phyloP scores from a whole-genome alignment of 2,797 vertebrate species.

The Acanthiza pusilla region DNA sequence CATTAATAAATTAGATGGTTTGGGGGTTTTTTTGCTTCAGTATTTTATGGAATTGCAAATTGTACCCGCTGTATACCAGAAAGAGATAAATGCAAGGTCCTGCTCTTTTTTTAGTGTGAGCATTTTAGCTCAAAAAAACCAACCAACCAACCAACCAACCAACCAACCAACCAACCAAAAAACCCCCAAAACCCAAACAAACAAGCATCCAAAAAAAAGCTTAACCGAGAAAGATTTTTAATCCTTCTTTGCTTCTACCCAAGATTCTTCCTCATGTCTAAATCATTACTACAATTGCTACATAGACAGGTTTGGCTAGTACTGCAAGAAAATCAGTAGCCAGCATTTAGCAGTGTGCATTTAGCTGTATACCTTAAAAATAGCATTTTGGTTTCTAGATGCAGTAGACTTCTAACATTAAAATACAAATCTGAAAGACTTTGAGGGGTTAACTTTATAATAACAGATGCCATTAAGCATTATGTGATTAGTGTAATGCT shows the following conservation, averaged over 20 bases:
- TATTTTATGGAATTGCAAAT: background rate
- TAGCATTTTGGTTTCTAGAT: background rate
- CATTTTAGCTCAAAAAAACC: background rate
- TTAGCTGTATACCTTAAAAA: background rate
- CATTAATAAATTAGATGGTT: background rate
- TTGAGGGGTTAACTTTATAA: background rate
- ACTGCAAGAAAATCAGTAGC: conserved; percentile 14
- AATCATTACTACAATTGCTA: background rate
- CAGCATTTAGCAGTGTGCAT: background rate
- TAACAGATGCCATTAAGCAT: background rate
- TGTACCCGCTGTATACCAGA: background rate
- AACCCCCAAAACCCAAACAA: no score
- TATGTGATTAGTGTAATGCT: background rate
- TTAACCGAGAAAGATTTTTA: background rate
- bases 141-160: no score
- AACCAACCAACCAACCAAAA: no score
- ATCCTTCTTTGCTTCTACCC: background rate
- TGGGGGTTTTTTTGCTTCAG: background rate
- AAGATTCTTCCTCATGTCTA: background rate
- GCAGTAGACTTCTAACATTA: background rate
- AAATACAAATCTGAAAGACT: background rate
- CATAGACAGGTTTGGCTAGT: conserved; percentile 25
- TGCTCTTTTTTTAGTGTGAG: background rate
- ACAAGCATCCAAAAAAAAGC: background rate
- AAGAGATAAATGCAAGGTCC: background rate